Conservation (phyloP, 2,113 vertebrate genomes). For the Tragelaphus buxtoni region DNA sequence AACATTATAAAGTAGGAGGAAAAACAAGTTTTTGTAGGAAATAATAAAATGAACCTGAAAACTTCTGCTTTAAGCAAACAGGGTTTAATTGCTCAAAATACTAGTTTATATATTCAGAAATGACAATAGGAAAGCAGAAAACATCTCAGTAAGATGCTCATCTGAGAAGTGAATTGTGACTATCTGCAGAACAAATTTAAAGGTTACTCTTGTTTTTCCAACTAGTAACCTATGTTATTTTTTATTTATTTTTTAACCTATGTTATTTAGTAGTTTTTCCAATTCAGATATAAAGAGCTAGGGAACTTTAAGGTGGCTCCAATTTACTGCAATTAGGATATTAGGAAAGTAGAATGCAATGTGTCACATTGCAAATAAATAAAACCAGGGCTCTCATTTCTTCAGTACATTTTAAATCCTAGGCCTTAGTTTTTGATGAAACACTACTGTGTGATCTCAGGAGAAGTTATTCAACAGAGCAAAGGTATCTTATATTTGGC, state of each 20-base stretch:
- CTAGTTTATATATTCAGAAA: neutral
- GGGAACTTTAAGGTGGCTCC: neutral
- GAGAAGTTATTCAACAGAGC: neutral
- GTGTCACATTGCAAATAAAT: neutral
- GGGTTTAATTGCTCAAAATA: neutral
- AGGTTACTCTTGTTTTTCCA: neutral
- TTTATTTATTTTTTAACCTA: neutral
- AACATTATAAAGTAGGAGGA: neutral
- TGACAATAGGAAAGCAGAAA: neutral
- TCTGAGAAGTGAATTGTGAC: neutral
- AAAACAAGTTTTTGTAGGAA: slow-evolving; percentile 9
- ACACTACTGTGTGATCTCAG: neutral
- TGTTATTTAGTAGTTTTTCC: neutral
- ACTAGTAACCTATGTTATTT: neutral
- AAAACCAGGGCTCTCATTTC: neutral
- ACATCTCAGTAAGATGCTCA: neutral
- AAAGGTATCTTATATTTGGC: neutral
- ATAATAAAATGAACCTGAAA: slow-evolving; percentile 10
- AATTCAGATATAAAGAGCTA: neutral
- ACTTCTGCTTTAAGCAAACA: neutral
- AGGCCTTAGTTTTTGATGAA: neutral
- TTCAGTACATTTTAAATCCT: neutral
- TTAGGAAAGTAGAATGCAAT: neutral
- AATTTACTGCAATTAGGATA: neutral
- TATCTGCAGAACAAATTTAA: neutral